Conservation (phyloP, 2,113 vertebrate genomes). For the Pandion haliaetus region DNA sequence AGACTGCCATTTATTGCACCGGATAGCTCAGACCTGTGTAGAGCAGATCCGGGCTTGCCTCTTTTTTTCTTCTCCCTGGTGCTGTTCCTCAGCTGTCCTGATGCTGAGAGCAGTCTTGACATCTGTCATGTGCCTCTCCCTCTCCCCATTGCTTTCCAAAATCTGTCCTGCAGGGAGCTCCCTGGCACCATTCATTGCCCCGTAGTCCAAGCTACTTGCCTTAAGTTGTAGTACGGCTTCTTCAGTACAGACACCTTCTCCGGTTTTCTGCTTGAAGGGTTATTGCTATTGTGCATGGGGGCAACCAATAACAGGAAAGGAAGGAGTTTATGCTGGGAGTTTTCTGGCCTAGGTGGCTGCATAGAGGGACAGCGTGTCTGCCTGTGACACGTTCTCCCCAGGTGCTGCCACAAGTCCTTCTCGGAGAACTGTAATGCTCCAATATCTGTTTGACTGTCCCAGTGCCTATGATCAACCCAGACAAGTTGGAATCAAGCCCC, state of each 20-base stretch:
- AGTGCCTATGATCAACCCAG: slow-evolving; percentile 92
- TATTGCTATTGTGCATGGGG: fast-evolving
- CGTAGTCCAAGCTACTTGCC: not conserved
- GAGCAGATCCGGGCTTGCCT: not conserved
- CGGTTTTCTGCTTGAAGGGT: not conserved
- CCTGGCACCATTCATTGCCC: fast-evolving
- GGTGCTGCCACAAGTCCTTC: not conserved
- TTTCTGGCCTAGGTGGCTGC: not conserved
- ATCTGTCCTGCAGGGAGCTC: not conserved
- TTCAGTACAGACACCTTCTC: not conserved
- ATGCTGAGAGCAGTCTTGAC: not conserved
- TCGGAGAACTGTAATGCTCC: not conserved
- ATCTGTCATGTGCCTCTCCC: fast-evolving
- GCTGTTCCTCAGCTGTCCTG: not conserved
- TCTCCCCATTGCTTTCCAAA: not conserved
- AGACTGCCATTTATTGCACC: no score
- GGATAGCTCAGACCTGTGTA: no score
- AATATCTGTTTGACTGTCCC: not conserved
- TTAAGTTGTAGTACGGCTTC: fast-evolving
- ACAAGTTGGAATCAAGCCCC: slow-evolving; percentile 80
- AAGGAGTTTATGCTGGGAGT: not conserved
- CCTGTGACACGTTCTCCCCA: not conserved
- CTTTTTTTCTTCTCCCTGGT: no score
- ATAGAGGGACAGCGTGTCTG: not conserved
- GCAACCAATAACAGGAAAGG: not conserved